A percentile compares a stretch with the other conserved stretches of the same genome.
Conservation (phyloP, 2,113 vertebrate genomes). For the Dinomys branickii region DNA sequence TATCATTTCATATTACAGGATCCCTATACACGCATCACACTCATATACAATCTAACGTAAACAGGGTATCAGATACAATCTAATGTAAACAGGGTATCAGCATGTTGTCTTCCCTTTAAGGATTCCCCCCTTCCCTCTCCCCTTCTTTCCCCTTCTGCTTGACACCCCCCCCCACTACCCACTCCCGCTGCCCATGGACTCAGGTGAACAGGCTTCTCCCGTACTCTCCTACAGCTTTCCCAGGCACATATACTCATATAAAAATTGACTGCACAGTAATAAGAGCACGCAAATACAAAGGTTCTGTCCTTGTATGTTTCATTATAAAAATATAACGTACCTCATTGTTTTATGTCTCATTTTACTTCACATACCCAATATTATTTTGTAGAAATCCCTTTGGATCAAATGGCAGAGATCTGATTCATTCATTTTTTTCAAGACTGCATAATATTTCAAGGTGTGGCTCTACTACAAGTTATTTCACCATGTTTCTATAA, state of each 20-base stretch:
- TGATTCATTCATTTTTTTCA: neutral
- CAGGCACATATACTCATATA: neutral
- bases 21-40: neutral
- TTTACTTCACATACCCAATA: neutral
- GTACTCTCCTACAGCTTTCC: neutral
- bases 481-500: neutral
- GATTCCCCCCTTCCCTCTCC: neutral
- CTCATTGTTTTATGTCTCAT: neutral
- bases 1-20: neutral
- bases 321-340: neutral
- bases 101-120: neutral
- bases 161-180: too few relatives aligned
- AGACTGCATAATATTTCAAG: neutral
- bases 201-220: neutral
- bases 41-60: neutral
- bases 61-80: neutral
- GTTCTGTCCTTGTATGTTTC: neutral
- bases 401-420: neutral
- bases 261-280: neutral
- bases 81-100: neutral
- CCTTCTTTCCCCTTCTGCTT: neutral
- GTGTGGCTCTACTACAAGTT: neutral
- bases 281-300: neutral
- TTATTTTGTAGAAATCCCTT: neutral
- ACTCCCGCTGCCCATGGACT: neutral